phyloP scores from a whole-genome alignment of 2,113 vertebrate genomes.

The Myiozetetes cayanensis region DNA sequence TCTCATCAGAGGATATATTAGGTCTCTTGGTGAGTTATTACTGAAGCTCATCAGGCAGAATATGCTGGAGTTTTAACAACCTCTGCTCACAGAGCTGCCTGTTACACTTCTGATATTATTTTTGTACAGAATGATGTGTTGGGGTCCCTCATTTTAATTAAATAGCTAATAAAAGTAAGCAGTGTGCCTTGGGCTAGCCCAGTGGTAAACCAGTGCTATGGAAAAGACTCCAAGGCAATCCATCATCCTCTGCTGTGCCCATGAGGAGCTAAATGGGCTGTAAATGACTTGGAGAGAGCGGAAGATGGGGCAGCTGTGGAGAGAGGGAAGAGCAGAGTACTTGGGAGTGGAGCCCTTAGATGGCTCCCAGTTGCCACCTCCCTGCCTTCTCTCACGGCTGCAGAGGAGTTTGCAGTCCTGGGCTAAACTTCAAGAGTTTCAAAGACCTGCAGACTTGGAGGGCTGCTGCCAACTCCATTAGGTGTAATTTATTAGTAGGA shows the following conservation, averaged over 20 bases:
- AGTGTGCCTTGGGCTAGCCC: background rate
- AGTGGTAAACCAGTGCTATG: background rate
- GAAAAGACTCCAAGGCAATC: background rate
- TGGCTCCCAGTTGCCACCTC: background rate
- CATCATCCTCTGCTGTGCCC: background rate
- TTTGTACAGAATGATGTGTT: background rate
- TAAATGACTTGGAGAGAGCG: background rate
- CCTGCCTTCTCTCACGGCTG: background rate
- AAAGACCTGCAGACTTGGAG: background rate
- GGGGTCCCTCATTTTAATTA: background rate
- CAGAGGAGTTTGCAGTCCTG: background rate
- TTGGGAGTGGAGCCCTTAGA: no score
- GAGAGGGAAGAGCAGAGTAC: background rate
- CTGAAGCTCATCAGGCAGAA: background rate
- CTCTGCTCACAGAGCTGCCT: background rate
- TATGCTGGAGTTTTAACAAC: background rate
- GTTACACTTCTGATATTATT: background rate
- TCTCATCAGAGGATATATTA: background rate
- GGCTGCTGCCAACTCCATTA: background rate
- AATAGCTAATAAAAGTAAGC: background rate
- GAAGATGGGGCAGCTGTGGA: background rate
- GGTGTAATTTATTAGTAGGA: background rate
- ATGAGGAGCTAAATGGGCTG: background rate
- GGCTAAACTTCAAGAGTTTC: background rate
- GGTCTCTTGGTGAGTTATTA: background rate